phyloP scores from a whole-genome alignment of 2,888 invertebrate genomes.

The Pheosia gnoma region DNA sequence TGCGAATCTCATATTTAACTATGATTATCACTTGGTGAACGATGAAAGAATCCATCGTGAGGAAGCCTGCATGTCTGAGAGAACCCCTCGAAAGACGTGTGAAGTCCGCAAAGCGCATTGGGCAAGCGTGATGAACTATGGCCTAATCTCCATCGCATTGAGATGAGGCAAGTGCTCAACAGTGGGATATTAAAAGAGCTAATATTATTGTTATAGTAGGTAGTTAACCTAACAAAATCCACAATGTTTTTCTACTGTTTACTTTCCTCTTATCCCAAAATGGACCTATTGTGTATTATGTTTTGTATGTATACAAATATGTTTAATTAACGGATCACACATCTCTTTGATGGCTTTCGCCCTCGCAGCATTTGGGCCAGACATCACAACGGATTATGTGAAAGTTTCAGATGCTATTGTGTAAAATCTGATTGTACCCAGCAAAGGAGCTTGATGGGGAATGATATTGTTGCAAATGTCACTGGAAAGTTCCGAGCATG shows the following conservation, averaged over 20 bases:
- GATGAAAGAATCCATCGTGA: no score
- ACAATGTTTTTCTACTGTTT: not conserved
- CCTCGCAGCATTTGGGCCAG: not conserved
- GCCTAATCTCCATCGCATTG: no score
- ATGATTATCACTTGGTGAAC: no score
- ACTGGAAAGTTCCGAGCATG: slow-evolving; percentile 2
- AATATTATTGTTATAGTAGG: no score
- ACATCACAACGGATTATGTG: slow-evolving; percentile 14
- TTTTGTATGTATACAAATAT: not conserved
- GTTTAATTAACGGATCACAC: slow-evolving; percentile 15
- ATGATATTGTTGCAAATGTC: slow-evolving; percentile 9
- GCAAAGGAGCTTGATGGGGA: not conserved
- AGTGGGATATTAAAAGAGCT: no score
- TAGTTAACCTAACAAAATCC: not conserved
- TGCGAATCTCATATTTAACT: no score
- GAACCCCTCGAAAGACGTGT: no score
- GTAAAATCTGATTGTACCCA: slow-evolving; percentile 10
- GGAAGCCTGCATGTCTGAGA: no score
- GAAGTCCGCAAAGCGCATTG: no score
- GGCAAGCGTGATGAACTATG: no score
- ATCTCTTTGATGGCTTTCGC: slow-evolving; percentile 7
- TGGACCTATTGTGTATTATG: not conserved
- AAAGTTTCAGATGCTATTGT: slow-evolving; percentile 12
- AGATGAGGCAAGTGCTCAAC: no score
- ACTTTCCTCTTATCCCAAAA: not conserved